Base-by-base conservation (phyloP, 2,888 invertebrate genomes). In the Nasonia oneida region DNA sequence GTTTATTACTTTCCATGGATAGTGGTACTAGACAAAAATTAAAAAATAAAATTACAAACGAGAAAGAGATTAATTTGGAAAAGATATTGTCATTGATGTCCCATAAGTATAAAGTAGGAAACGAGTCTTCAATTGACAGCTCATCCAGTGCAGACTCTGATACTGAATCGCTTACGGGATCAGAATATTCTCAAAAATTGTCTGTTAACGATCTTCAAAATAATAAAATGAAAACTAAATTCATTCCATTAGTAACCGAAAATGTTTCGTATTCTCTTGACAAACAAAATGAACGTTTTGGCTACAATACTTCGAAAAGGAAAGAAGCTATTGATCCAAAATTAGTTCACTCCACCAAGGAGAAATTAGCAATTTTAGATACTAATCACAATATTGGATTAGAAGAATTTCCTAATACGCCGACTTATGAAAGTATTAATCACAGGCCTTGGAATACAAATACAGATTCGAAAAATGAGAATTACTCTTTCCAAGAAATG, bases 241-340 rank as follows among this genome's bases (percentile, higher is more conserved):
- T 87, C 50, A 87, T 78, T 47, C 88, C 90, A 5, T 57, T 89
- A 70, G 86, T 89, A 82, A 88, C 88, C 53, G 90, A 90, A 83
- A 89, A 89, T 71, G 42, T 88, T 14, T 6, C 42, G n/a, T 89
- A 88, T 64, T 42, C n/a, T 42, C 39, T 47, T 42, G 23, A 47
- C 4, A 47, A 42, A 23, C 73, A 73, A 47, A 29, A 47, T 64
- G 14, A 47, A 71, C 18, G 4, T 23, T 6, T 33, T 73, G 33
- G 15, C 73, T 14, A 2, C 5, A 73, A 53, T 57, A 3, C 37
- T 50, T 23, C 1, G 8, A 2, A 42, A 47, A 18, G 76, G 18
- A 42, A 75, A 73, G 23, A 53, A 37, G 18, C 4, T 10, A 42
- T 12, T 64, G 50, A 76, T 76, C 15, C n/a, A 33, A 64, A 39